A percentile compares a stretch with the other conserved stretches of the same genome.
Evolutionary conservation across 2,113 vertebrate species (phyloP).

Genomic region (Melanerpes aurifrons): DNA sequence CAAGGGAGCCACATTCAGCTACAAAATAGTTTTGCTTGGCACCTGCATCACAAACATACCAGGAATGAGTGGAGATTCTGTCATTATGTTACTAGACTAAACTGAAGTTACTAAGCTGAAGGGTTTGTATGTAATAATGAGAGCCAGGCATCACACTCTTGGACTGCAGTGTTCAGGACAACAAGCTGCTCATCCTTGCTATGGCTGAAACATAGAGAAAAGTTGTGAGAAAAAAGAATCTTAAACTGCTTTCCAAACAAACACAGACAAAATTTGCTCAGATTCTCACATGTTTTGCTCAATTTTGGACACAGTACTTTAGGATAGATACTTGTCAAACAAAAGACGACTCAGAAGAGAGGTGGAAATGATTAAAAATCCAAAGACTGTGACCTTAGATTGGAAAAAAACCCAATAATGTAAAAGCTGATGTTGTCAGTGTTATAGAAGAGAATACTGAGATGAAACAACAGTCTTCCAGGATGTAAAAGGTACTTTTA

Average conservation of each 20-base stretch:
- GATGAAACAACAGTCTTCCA: background rate
- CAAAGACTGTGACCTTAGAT: background rate
- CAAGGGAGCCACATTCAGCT: background rate
- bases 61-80: background rate
- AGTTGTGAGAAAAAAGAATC: background rate
- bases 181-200: background rate
- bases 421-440: background rate
- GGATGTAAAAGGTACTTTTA: background rate
- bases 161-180: background rate
- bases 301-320: background rate
- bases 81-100: background rate
- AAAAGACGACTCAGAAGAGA: background rate
- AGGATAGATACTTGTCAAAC: background rate
- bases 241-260: background rate
- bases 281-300: background rate
- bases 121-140: background rate
- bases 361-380: background rate
- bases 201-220: background rate
- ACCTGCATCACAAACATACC: background rate
- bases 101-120: background rate
- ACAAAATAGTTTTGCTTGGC: background rate
- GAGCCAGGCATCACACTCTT: background rate
- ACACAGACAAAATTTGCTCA: background rate
- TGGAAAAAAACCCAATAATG: background rate
- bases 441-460: background rate